Conservation (phyloP, 2,113 vertebrate genomes). For the Silurus meridionalis region DNA sequence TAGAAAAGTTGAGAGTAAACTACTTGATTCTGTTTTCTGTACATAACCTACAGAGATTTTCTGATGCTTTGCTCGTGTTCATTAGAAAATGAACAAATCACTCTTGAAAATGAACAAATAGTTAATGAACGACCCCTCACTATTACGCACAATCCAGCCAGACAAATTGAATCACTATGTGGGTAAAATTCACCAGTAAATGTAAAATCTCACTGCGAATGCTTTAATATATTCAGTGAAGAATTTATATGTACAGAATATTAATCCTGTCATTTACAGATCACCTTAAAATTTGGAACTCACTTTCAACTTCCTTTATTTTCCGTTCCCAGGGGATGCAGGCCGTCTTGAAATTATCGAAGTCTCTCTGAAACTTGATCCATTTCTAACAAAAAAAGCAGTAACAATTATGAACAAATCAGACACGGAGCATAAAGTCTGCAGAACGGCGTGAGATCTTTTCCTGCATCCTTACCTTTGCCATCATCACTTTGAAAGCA, state of each 20-base stretch:
- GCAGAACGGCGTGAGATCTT: not conserved
- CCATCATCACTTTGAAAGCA: constrained; percentile 95
- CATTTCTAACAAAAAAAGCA: constrained; percentile 83
- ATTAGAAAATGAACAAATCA: too few relatives aligned
- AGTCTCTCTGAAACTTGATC: constrained; percentile 98
- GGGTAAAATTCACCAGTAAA: not conserved
- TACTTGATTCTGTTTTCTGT: too few relatives aligned
- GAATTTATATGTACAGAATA: not conserved
- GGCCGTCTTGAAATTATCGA: constrained; percentile 92
- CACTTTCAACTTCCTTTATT: constrained; percentile 98
- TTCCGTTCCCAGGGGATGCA: constrained; percentile 99
- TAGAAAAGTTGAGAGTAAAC: too few relatives aligned
- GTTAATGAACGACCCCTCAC: too few relatives aligned
- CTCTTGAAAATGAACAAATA: too few relatives aligned
- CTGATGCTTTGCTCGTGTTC: too few relatives aligned
- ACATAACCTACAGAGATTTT: too few relatives aligned
- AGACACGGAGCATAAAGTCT: not conserved
- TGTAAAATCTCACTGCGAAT: not conserved
- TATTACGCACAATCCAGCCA: not conserved
- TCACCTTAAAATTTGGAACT: not conserved
- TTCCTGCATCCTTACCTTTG: constrained; percentile 75
- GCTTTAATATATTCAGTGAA: not conserved
- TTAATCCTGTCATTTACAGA: not conserved
- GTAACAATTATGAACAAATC: not conserved
- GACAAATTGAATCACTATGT: not conserved